phyloP scores from a whole-genome alignment of 2,113 vertebrate genomes.

The Macrotis lagotis region DNA sequence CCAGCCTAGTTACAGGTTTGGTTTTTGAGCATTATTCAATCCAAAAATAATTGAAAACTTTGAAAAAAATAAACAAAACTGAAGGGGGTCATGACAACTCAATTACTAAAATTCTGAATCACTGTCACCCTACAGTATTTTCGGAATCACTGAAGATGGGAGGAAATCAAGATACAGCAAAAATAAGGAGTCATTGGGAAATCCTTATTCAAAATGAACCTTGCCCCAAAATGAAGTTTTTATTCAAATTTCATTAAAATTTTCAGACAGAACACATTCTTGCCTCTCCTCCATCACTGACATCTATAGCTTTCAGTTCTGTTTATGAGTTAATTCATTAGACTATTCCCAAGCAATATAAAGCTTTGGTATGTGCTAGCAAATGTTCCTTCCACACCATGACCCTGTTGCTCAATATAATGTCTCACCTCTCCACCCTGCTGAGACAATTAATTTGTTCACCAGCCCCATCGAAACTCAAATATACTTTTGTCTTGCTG shows the following conservation, averaged over 20 bases:
- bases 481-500: constrained; percentile 38
- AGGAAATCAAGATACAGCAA: not conserved
- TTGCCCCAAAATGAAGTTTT: not conserved
- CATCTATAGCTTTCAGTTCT: not conserved
- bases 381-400: not conserved
- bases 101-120: not conserved
- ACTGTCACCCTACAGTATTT: not conserved
- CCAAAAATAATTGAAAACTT: constrained; percentile 9
- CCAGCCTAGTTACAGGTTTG: not conserved
- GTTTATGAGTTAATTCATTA: not conserved
- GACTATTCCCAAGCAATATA: not conserved
- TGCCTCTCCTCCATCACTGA: not conserved
- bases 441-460: constrained; percentile 64
- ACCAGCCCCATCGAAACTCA: constrained; percentile 47
- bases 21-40: not conserved
- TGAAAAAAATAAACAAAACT: not conserved
- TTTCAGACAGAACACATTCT: constrained; percentile 18
- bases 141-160: not conserved
- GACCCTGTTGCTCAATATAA: constrained; percentile 3
- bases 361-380: not conserved
- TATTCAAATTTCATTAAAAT: not conserved
- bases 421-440: constrained; percentile 41
- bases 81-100: not conserved
- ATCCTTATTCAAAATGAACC: not conserved
- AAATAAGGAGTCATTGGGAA: not conserved